A percentile compares a stretch with the other conserved stretches of the same genome.
Evolutionary conservation across 2,113 vertebrate species (phyloP).

Genomic region (Passer domesticus): DNA sequence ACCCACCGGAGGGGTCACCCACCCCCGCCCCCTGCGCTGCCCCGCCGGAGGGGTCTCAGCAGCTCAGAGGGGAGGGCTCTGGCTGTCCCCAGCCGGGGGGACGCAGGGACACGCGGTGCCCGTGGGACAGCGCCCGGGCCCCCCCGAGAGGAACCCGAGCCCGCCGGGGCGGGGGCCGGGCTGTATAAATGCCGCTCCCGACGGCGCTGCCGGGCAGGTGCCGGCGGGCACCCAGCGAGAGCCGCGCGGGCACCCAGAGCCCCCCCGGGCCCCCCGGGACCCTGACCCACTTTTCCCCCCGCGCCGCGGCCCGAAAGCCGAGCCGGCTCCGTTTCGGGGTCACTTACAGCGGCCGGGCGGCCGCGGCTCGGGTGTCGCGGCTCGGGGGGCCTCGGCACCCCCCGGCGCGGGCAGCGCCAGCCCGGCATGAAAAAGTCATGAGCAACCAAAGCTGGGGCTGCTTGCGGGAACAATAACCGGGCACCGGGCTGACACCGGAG

Average conservation of each 20-base stretch:
- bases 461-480: slow-evolving; percentile 42
- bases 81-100: not conserved
- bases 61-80: not conserved
- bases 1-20: not conserved
- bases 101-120: not conserved
- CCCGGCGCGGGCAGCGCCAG: not conserved
- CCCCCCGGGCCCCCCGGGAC: not conserved
- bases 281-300: not conserved
- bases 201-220: not conserved
- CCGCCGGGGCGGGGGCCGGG: not conserved
- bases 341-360: not conserved
- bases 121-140: not conserved
- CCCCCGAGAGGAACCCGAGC: not conserved
- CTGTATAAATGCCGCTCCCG: not conserved
- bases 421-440: slow-evolving; percentile 55
- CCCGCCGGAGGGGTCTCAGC: not conserved
- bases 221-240: not conserved
- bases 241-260: not conserved
- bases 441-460: slow-evolving; percentile 18
- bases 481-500: not conserved
- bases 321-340: slow-evolving; percentile 35
- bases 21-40: not conserved
- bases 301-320: not conserved
- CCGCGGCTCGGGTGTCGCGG: not conserved
- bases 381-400: not conserved